A percentile compares a stretch with the other conserved stretches of the same genome.
These are phyloP conservation scores for Macrophya alboannulata DNA, from an alignment of 2,888 invertebrate genomes.

Conservation along the genomic window DNA sequence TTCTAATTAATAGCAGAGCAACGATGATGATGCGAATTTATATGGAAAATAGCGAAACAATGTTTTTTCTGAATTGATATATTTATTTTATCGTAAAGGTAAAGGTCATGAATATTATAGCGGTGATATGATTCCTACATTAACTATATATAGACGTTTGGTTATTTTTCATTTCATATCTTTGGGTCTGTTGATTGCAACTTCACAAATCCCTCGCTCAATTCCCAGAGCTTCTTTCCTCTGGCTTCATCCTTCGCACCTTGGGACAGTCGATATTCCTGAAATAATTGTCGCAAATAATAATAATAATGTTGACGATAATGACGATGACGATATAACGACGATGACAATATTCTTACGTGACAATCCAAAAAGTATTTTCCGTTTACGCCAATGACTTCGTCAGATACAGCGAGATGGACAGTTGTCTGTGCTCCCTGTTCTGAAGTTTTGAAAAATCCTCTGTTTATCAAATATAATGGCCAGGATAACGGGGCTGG, in stretches of 20 bases:
- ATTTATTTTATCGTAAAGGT: too few species aligned
- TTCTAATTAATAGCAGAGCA: too few species aligned
- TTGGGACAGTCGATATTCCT: constrained; percentile 83
- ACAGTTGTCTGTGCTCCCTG: constrained; percentile 92
- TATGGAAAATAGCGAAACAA: too few species aligned
- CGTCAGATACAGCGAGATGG: constrained; percentile 89
- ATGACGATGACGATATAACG: too few species aligned
- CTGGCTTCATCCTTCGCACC: constrained; percentile 86
- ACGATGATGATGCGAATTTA: too few species aligned
- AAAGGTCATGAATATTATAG: too few species aligned
- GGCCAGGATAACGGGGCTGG: constrained; percentile 89
- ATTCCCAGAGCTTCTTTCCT: constrained; percentile 92
- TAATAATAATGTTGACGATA: constrained; percentile 21
- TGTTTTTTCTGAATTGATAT: too few species aligned
- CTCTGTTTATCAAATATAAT: constrained; percentile 85
- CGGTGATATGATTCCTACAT: neutral
- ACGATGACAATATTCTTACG: constrained; percentile 70
- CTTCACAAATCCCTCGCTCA: constrained; percentile 89
- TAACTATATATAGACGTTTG: constrained; percentile 69
- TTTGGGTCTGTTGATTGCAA: constrained; percentile 87
- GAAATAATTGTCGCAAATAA: constrained; percentile 58
- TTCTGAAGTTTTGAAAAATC: constrained; percentile 88
- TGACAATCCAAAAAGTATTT: constrained; percentile 92
- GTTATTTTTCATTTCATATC: constrained; percentile 80
- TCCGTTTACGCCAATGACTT: constrained; percentile 85